phyloP scores from a whole-genome alignment of 2,797 vertebrate genomes.

The Gymnocypris eckloni region DNA sequence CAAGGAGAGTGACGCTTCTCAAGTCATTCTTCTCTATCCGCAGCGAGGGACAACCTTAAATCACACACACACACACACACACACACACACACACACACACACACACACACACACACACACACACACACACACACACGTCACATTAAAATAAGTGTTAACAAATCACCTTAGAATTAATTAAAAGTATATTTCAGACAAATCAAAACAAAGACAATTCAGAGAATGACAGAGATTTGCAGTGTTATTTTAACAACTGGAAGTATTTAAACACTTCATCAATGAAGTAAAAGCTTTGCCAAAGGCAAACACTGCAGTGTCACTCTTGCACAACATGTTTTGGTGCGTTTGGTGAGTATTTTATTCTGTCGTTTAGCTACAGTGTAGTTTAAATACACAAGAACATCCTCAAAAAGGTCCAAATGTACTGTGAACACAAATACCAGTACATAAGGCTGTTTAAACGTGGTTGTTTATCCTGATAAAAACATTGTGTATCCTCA shows the following conservation, averaged over 20 bases:
- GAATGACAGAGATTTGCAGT: background rate
- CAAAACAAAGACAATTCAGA: slow-evolving; percentile 5
- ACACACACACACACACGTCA: slow-evolving; percentile 11
- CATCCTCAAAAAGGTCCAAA: slow-evolving; percentile 1
- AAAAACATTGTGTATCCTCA: background rate
- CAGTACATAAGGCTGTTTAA: background rate
- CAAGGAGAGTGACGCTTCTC: slow-evolving; percentile 93
- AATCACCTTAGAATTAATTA: background rate
- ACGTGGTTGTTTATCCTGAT: background rate
- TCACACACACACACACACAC: slow-evolving; percentile 43
- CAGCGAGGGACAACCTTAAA: slow-evolving; percentile 93
- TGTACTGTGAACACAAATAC: background rate
- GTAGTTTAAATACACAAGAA: slow-evolving; percentile 21
- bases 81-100: slow-evolving; percentile 26
- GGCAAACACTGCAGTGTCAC: slow-evolving; percentile 17
- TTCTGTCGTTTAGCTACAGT: slow-evolving; percentile 8
- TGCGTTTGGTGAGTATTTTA: background rate
- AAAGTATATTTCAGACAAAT: background rate
- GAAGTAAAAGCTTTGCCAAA: slow-evolving; percentile 35
- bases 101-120: slow-evolving; percentile 18
- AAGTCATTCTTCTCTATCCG: slow-evolving; percentile 99
- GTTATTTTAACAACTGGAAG: slow-evolving; percentile 32
- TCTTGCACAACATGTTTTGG: slow-evolving; percentile 41
- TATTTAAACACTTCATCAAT: slow-evolving; percentile 7
- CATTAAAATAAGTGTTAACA: background rate